Evolutionary conservation across 2,888 invertebrate genomes (phyloP), one percentile per base, ranked within the genome.

Genomic region (Heteropelma amictum): DNA sequence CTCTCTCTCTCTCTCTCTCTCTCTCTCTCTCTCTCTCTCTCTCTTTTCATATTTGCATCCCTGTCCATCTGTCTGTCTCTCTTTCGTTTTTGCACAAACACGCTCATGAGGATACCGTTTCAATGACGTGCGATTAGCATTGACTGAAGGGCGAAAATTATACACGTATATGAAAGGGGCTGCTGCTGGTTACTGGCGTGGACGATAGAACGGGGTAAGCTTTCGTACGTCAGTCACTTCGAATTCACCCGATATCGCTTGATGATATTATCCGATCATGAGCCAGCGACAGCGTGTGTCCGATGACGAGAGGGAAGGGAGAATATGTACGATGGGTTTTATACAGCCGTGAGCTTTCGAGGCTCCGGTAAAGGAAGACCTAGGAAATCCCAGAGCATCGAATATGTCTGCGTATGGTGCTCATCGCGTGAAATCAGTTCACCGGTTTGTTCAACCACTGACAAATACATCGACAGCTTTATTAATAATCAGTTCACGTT

Each of bases 181-280:
- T n/a, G n/a, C n/a, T n/a, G n/a, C n/a, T 60, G 35, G 61, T 8
- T 28, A 23, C n/a, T 12, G 17, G 49, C 14, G 33, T 26, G 63
- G 54, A 33, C 33, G 54, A 54, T 45, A 21, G 49, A 42, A 30
- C 33, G 64, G 17, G 64, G 60, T 77, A 71, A 76, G 77, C 80
- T 80, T 80, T 82, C 77, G 79, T 77, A 79, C 72, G 77, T 74
- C 76, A 65, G 77, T 76, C 72, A 69, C 65, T 72, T 77, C 71
- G 80, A 79, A 80, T 82, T 82, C 79, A 74, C 53, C 67, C 68
- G 68, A 76, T 76, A 76, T 76, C 63, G 63, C 72, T 68, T 76
- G 76, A 76, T 76, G 76, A 76, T 76, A 76, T 76, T 76, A 76
- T 76, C 72, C 76, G 76, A 76, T 76, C 76, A 76, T 72, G 76